phyloP scores from a whole-genome alignment of 2,797 vertebrate species.

The Urocyon cinereoargenteus region DNA sequence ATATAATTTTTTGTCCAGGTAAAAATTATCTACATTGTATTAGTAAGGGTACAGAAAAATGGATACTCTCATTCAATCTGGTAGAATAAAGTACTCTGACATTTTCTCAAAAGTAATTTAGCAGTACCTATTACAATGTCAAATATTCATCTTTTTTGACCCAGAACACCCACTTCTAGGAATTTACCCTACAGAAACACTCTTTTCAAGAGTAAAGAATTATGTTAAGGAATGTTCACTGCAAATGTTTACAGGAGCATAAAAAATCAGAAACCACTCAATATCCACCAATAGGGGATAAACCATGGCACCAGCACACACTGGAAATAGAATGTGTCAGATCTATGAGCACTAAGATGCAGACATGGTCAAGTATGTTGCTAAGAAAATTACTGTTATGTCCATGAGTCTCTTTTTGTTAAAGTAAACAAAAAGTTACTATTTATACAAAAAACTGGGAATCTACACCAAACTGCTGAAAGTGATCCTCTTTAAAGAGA shows the following conservation, averaged over 20 bases:
- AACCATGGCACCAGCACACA: neutral
- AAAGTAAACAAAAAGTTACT: constrained; percentile 20
- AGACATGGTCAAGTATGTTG: neutral
- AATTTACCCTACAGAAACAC: neutral
- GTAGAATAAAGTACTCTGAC: neutral
- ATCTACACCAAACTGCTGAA: constrained; percentile 5
- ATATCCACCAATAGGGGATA: neutral
- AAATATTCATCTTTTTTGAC: neutral
- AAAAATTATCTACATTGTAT: neutral
- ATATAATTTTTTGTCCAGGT: neutral
- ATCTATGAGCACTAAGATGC: neutral
- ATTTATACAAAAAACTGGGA: neutral
- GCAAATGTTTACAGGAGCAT: neutral
- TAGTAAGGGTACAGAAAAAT: neutral
- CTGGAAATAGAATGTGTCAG: neutral
- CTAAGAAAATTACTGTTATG: neutral
- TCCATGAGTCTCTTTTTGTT: neutral
- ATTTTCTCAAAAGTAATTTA: neutral
- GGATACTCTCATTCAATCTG: neutral
- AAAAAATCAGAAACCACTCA: neutral
- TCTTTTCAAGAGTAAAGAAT: neutral
- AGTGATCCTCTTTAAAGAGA: neutral
- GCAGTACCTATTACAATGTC: neutral
- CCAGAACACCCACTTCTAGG: neutral
- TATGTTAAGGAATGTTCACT: neutral